Percentiles rank a stretch among this genome's conserved stretches.
Evolutionary conservation across 2,113 vertebrate species (phyloP).

Genomic region (Sturnira hondurensis): DNA sequence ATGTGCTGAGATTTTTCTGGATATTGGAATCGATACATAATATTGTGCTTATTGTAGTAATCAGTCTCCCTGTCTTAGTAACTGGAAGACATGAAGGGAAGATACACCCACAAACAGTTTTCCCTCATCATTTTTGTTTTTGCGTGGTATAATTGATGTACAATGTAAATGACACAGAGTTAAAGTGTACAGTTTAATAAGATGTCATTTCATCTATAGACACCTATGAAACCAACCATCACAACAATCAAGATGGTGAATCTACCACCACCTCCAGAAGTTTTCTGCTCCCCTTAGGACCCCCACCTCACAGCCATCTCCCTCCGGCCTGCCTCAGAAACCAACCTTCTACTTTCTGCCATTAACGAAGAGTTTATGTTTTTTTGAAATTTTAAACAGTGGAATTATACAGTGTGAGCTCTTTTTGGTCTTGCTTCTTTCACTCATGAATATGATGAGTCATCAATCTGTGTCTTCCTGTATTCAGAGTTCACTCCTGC

Average conservation of each 20-base stretch:
- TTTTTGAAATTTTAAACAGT: background rate
- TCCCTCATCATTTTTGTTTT: background rate
- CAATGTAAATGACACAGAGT: background rate
- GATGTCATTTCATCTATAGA: background rate
- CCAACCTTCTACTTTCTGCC: background rate
- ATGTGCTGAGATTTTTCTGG: background rate
- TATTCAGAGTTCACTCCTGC: background rate
- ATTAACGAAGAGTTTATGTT: background rate
- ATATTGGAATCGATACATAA: background rate
- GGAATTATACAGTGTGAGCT: background rate
- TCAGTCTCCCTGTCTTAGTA: background rate
- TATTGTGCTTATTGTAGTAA: background rate
- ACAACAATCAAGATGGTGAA: background rate
- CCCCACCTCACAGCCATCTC: rapidly evolving
- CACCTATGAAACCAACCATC: background rate
- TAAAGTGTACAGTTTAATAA: background rate
- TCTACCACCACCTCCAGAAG: background rate
- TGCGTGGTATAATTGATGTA: background rate
- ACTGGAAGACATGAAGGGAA: background rate
- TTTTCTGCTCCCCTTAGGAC: background rate
- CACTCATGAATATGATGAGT: background rate
- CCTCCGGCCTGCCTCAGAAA: background rate
- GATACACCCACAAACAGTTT: background rate
- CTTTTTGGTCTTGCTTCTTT: background rate
- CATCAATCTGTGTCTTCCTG: background rate